A percentile compares a stretch with the other conserved stretches of the same genome.
These are phyloP conservation scores for Priocnemis perturbator DNA, from an alignment of 2,888 invertebrate genomes.

Conservation along the genomic window DNA sequence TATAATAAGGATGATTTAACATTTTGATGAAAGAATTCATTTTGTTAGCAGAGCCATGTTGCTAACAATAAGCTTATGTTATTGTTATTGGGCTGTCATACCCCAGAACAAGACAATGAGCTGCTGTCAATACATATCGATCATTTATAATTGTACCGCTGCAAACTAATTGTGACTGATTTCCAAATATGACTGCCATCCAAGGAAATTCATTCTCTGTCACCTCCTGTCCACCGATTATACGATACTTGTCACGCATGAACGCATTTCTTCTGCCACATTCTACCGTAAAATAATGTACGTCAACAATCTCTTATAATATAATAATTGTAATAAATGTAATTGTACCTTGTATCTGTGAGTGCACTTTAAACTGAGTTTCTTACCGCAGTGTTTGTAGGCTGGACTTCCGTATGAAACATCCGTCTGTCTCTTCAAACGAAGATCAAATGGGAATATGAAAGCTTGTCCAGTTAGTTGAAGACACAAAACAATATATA, in stretches of 20 bases:
- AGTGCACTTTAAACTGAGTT: background rate
- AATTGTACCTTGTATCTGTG: too few species aligned
- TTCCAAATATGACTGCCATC: slow-evolving; percentile 76
- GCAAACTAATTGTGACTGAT: slow-evolving; percentile 75
- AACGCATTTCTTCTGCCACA: slow-evolving; percentile 17
- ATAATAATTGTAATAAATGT: too few species aligned
- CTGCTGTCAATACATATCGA: slow-evolving; percentile 77
- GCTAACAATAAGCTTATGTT: too few species aligned
- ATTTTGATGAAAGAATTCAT: too few species aligned
- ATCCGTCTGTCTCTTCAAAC: slow-evolving; percentile 27
- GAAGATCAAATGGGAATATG: background rate
- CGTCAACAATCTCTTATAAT: too few species aligned
- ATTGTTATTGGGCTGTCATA: slow-evolving; percentile 42
- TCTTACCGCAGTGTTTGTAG: slow-evolving; percentile 54
- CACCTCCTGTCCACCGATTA: slow-evolving; percentile 77
- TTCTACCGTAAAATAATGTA: too few species aligned
- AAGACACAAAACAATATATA: too few species aligned
- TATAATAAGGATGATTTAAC: slow-evolving; percentile 19
- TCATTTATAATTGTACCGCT: slow-evolving; percentile 78
- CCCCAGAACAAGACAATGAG: slow-evolving; percentile 78
- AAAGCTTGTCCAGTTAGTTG: too few species aligned
- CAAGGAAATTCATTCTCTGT: slow-evolving; percentile 78
- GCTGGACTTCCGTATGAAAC: slow-evolving; percentile 47
- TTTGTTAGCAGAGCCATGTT: too few species aligned
- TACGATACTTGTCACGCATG: slow-evolving; percentile 59